Base-by-base conservation (phyloP, 2,113 vertebrate genomes). In the Otus sunia region DNA sequence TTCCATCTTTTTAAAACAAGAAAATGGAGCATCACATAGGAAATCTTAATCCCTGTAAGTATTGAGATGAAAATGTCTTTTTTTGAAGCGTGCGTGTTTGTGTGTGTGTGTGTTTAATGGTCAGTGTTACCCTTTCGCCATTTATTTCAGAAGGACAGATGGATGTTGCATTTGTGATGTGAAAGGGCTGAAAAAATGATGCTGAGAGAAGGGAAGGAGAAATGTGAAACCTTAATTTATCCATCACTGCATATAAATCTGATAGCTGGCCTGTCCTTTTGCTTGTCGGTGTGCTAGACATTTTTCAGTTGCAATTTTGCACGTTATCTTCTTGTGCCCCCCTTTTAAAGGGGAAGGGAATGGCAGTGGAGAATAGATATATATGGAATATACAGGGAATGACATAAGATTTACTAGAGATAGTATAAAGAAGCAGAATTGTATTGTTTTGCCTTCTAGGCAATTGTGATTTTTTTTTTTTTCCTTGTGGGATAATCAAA, bases 21-120 rank as follows among this genome's bases (percentile, higher is more conserved):
- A 96, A 98, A 94, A 98, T 95, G 98, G 98, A 97, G 94, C 97
- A 67, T 94, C 94, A 88, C 95, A 59, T 90, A 97, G 92, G 96
- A 86, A 97, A 94, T 64, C 94, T 91, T 94, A 76, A 83, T 85
- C 55, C 95, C 58, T 37, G 98, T 98, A 72, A 98, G 98, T 98
- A 97, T 86, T 21, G 14, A 37, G 18, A 79, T 36, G 50, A 25
- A 79, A 32, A 25, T 20, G 83, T 60, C 76, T 88, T 67, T 72
- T 43, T 91, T 68, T 50, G 47, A 59, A 72, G 68, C 49, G 6
- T 27, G 73, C 29, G 41, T 62, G 50, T 34, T 6, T 49, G 32
- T 82, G 58, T 43, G 76, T 71, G 89, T 66, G 78, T 58, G 49
- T 64, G 74, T 52, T 37, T 74, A 36, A 39, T 79, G 90, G 86